Evolutionary conservation across 2,888 invertebrate species (phyloP).

Genomic region (Nycteola revayana): DNA sequence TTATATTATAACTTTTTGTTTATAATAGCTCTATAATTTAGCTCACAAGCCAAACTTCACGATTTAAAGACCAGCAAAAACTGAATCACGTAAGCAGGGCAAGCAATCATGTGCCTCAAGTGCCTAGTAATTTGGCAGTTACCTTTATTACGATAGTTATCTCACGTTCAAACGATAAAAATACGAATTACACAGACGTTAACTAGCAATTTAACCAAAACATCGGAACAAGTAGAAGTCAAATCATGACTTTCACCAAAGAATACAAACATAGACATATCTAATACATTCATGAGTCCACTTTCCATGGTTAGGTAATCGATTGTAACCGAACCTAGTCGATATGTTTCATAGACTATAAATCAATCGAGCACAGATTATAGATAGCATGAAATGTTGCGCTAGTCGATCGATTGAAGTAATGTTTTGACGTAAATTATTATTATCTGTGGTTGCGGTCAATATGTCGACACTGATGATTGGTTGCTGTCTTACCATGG

Average conservation of each 20-base stretch:
- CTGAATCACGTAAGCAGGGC: not conserved
- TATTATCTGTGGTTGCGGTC: slow-evolving; percentile 4
- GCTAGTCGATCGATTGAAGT: slow-evolving; percentile 18
- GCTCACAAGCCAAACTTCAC: too few species aligned
- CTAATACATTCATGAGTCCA: slow-evolving; percentile 32
- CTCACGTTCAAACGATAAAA: slow-evolving; percentile 23
- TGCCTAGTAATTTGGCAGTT: slow-evolving; percentile 6
- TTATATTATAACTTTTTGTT: too few species aligned
- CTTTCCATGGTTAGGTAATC: slow-evolving; percentile 44
- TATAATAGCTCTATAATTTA: too few species aligned
- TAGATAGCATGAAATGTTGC: slow-evolving; percentile 4
- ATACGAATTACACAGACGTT: slow-evolving; percentile 17
- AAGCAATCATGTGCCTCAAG: slow-evolving; percentile 9
- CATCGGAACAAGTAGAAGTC: slow-evolving; percentile 14
- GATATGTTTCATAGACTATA: slow-evolving; percentile 19
- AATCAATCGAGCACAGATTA: slow-evolving; percentile 12
- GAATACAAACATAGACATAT: slow-evolving; percentile 24
- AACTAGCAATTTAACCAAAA: slow-evolving; percentile 20
- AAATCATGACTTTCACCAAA: slow-evolving; percentile 38
- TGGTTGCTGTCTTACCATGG: slow-evolving; percentile 9
- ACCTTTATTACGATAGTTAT: slow-evolving; percentile 20
- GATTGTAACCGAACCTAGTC: slow-evolving; percentile 23
- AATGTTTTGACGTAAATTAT: slow-evolving; percentile 15
- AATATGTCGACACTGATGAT: slow-evolving; percentile 13
- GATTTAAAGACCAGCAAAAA: too few species aligned